Conservation (phyloP, 2,888 invertebrate genomes). For the Polyommatus iphigenia region DNA sequence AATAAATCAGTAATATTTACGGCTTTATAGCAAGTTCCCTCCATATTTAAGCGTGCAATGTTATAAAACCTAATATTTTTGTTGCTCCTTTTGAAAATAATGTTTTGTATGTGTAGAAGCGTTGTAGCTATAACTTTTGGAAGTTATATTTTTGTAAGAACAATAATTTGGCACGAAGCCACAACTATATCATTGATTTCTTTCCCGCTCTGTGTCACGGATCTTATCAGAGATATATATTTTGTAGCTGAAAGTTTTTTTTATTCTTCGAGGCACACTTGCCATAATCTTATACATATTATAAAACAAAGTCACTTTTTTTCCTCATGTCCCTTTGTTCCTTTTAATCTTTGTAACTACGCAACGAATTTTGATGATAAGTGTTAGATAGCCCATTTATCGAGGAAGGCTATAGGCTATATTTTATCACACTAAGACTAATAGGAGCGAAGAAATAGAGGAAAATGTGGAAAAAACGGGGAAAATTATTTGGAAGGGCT, state of each 20-base stretch:
- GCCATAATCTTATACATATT: too few species aligned
- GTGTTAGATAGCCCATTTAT: too few species aligned
- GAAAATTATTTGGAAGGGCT: too few species aligned
- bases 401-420: too few species aligned
- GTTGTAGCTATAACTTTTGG: neutral
- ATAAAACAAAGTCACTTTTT: too few species aligned
- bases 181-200: conserved; percentile 23
- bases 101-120: neutral
- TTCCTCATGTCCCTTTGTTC: too few species aligned
- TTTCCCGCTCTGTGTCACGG: neutral
- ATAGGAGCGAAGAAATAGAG: too few species aligned
- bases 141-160: neutral
- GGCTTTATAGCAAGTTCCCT: neutral
- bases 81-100: neutral
- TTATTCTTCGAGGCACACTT: neutral
- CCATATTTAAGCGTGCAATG: neutral
- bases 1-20: too few species aligned
- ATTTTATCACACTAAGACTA: too few species aligned
- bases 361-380: too few species aligned
- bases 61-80: neutral
- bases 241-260: neutral
- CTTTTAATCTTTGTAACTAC: too few species aligned
- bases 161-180: conserved; percentile 11
- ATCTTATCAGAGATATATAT: neutral
- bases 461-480: too few species aligned